Evolutionary conservation across 2,797 vertebrate genomes (phyloP).

Genomic region (Pseudochirops corinnae): DNA sequence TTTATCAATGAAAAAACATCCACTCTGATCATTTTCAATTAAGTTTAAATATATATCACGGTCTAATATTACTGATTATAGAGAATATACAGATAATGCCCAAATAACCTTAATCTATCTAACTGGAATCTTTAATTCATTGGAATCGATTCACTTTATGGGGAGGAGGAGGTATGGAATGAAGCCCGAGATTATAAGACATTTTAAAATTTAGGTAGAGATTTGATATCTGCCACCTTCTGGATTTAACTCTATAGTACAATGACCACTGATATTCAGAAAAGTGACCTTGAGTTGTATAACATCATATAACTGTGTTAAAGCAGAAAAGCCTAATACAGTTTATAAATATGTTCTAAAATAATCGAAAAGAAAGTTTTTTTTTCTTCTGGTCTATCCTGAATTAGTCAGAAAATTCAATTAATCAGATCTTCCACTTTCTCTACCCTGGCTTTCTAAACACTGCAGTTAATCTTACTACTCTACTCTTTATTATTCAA

Average conservation of each 20-base stretch:
- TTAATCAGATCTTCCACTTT: neutral
- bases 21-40: neutral
- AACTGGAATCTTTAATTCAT: neutral
- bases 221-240: neutral
- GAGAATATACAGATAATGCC: neutral
- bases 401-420: neutral
- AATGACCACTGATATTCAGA: neutral
- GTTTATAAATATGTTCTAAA: neutral
- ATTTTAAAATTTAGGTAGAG: neutral
- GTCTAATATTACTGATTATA: neutral
- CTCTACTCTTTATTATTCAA: neutral
- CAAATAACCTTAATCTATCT: neutral
- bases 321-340: neutral
- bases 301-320: neutral
- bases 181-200: neutral
- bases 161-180: neutral
- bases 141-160: neutral
- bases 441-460: neutral
- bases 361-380: neutral
- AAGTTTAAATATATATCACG: neutral
- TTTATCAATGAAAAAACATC: neutral
- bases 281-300: neutral
- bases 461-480: neutral
- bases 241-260: neutral
- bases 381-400: neutral